A percentile compares a stretch with the other conserved stretches of the same genome.
Evolutionary conservation across 2,113 vertebrate species (phyloP).

Genomic region (Alethe castanea): DNA sequence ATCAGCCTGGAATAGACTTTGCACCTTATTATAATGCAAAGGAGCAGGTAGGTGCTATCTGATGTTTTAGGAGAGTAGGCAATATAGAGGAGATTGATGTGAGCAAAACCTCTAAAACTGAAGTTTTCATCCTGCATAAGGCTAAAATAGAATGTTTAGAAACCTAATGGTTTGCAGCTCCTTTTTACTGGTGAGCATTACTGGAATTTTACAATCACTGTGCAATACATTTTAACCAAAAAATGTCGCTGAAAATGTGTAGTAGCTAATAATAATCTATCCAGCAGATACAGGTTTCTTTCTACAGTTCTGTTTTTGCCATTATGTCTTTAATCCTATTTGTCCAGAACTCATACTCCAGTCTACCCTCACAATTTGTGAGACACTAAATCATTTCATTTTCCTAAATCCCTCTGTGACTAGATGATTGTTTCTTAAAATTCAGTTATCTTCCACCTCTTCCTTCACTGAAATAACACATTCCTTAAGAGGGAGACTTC

Average conservation of each 20-base stretch:
- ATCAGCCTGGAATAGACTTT: not conserved
- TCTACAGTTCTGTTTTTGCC: not conserved
- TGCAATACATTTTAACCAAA: not conserved
- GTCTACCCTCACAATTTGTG: not conserved
- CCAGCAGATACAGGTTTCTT: not conserved
- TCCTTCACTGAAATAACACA: not conserved
- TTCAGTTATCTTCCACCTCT: not conserved
- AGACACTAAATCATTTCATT: conserved; percentile 4
- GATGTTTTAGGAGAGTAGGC: not conserved
- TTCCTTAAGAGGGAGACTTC: not conserved
- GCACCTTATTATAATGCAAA: not conserved
- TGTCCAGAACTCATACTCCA: not conserved
- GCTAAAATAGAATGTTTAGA: not conserved
- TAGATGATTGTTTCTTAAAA: not conserved
- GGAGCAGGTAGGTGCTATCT: not conserved
- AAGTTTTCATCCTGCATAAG: not conserved
- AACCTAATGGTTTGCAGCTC: not conserved
- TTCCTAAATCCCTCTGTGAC: not conserved
- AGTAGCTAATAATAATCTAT: not conserved
- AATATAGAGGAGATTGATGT: not conserved
- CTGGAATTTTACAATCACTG: not conserved
- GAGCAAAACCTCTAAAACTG: not conserved
- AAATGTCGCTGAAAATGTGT: not conserved
- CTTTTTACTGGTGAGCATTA: not conserved
- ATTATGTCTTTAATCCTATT: not conserved